Percentiles rank a stretch among this genome's conserved stretches.
Evolutionary conservation across 1,140 invertebrate species (phyloP).

Genomic region (Drosophila rhopaloa): DNA sequence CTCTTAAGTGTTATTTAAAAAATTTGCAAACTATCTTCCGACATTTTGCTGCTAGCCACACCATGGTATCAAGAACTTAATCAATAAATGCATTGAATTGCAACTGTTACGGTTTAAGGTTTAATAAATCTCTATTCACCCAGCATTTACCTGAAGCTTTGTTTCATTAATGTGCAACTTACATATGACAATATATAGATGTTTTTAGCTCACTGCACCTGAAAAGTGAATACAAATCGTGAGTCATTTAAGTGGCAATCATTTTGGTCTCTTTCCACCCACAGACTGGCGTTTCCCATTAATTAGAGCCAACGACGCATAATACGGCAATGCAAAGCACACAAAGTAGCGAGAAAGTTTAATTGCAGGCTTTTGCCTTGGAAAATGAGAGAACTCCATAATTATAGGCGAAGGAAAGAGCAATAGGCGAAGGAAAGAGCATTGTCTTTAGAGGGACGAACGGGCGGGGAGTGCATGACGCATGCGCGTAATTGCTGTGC

Average conservation of each 20-base stretch:
- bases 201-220: too few relatives aligned
- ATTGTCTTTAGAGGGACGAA: not conserved
- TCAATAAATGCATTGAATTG: too few relatives aligned
- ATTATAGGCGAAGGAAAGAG: constrained; percentile 41
- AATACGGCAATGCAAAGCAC: constrained; percentile 61
- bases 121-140: too few relatives aligned
- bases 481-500: constrained; percentile 74
- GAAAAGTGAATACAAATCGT: too few relatives aligned
- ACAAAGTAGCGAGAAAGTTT: constrained; percentile 78
- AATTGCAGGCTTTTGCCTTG: constrained; percentile 67
- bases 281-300: constrained; percentile 39
- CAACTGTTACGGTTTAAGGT: too few relatives aligned
- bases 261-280: constrained; percentile 11
- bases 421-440: constrained; percentile 16
- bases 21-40: too few relatives aligned
- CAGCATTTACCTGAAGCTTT: too few relatives aligned
- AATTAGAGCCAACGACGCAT: constrained; percentile 66
- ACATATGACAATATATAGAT: too few relatives aligned
- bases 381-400: constrained; percentile 64
- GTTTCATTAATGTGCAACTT: too few relatives aligned
- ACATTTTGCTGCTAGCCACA: too few relatives aligned
- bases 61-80: too few relatives aligned
- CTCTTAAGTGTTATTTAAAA: too few relatives aligned
- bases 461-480: constrained; percentile 54
- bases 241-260: not conserved